Evolutionary conservation across 2,113 vertebrate species (phyloP).

Genomic region (Vidua chalybeata): DNA sequence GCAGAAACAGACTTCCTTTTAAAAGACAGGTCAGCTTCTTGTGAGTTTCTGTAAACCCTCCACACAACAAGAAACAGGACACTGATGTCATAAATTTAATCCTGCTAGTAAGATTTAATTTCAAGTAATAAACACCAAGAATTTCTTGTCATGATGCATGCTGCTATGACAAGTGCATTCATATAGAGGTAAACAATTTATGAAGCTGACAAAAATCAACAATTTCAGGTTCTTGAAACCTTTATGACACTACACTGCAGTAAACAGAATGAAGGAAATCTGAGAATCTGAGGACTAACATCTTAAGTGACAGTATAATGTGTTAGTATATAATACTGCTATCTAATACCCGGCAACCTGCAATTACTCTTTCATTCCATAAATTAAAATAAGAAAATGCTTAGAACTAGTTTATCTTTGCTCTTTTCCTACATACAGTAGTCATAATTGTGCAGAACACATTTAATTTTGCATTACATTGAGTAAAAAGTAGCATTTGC

Average conservation of each 20-base stretch:
- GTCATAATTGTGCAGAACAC: neutral
- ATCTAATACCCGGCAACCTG: neutral
- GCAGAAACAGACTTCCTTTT: neutral
- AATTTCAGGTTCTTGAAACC: neutral
- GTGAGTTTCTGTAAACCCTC: neutral
- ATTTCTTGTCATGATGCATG: neutral
- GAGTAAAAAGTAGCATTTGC: neutral
- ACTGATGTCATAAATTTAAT: neutral
- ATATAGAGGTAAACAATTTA: neutral
- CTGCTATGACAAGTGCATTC: neutral
- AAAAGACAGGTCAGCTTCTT: neutral
- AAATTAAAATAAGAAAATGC: neutral
- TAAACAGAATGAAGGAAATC: neutral
- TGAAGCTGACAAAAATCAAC: neutral
- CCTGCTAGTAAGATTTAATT: neutral
- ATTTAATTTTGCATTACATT: neutral
- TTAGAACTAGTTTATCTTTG: neutral
- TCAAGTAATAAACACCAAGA: neutral
- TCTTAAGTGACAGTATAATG: neutral
- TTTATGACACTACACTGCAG: neutral
- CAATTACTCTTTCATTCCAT: neutral
- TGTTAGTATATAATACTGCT: neutral
- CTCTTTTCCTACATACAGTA: neutral
- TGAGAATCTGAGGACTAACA: neutral
- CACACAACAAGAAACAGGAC: neutral